Conservation (phyloP, 1,140 invertebrate genomes). For the Cherax quadricarinatus region DNA sequence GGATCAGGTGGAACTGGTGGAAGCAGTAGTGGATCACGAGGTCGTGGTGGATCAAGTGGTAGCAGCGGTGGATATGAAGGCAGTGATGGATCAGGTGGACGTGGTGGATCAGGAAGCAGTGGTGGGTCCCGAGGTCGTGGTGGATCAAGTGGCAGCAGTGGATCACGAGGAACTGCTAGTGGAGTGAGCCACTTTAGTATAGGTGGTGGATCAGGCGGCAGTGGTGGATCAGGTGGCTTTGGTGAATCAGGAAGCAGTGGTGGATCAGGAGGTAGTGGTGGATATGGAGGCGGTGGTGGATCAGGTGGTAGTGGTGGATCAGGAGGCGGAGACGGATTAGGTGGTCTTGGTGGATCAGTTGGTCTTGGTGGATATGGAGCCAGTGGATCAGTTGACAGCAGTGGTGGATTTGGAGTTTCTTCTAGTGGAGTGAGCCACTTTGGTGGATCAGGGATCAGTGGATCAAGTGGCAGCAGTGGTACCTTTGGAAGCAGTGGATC, state of each 20-base stretch:
- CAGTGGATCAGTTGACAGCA: conserved; percentile 33
- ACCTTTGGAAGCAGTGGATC: background rate
- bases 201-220: conserved; percentile 10
- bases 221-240: conserved; percentile 43
- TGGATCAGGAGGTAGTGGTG: background rate
- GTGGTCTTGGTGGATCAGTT: too few relatives aligned
- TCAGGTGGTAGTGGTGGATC: background rate
- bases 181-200: conserved; percentile 7
- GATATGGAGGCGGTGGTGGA: conserved; percentile 5
- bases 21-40: background rate
- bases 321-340: background rate
- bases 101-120: background rate
- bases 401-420: background rate
- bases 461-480: conserved; percentile 29
- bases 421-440: conserved; percentile 36
- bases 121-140: background rate
- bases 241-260: conserved; percentile 20
- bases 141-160: background rate
- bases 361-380: too few relatives aligned
- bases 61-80: conserved; percentile 41
- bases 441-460: conserved; percentile 4
- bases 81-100: background rate
- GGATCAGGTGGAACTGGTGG: background rate
- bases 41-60: conserved; percentile 4
- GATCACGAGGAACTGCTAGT: background rate